A percentile compares a stretch with the other conserved stretches of the same genome.
Evolutionary conservation across 2,888 invertebrate species (phyloP).

Genomic region (Strigamia transsilvanica): DNA sequence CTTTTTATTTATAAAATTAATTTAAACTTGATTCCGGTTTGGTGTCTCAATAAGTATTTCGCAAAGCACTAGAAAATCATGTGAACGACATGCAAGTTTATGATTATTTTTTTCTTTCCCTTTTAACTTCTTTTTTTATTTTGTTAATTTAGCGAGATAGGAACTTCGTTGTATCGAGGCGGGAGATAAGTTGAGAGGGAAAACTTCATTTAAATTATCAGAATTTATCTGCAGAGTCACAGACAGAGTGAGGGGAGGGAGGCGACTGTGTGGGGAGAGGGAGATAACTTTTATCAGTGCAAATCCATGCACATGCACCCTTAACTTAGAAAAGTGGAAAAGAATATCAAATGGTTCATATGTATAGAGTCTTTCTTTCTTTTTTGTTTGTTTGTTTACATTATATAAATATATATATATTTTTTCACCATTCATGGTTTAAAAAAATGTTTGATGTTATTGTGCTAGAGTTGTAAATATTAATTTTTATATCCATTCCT

Average conservation of each 20-base stretch:
- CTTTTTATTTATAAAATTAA: neutral
- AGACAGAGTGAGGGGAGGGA: slow-evolving; percentile 20
- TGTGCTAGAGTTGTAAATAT: neutral
- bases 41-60: neutral
- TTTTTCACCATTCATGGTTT: neutral
- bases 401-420: neutral
- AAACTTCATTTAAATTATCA: slow-evolving; percentile 52
- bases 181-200: slow-evolving; percentile 16
- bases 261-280: slow-evolving; percentile 21
- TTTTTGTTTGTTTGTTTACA: slow-evolving; percentile 10
- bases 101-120: neutral
- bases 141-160: slow-evolving; percentile 24
- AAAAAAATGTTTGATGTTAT: slow-evolving; percentile 9
- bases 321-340: slow-evolving; percentile 30
- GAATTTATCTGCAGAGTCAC: slow-evolving; percentile 43
- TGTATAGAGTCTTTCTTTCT: neutral
- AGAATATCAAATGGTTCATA: slow-evolving; percentile 30
- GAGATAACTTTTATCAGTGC: slow-evolving; percentile 26
- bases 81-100: neutral
- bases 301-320: slow-evolving; percentile 30
- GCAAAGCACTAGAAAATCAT: neutral
- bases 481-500: neutral
- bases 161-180: slow-evolving; percentile 13
- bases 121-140: slow-evolving; percentile 1
- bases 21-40: no score